Conservation (phyloP, 2,113 vertebrate species). For the Stercorarius parasiticus region DNA sequence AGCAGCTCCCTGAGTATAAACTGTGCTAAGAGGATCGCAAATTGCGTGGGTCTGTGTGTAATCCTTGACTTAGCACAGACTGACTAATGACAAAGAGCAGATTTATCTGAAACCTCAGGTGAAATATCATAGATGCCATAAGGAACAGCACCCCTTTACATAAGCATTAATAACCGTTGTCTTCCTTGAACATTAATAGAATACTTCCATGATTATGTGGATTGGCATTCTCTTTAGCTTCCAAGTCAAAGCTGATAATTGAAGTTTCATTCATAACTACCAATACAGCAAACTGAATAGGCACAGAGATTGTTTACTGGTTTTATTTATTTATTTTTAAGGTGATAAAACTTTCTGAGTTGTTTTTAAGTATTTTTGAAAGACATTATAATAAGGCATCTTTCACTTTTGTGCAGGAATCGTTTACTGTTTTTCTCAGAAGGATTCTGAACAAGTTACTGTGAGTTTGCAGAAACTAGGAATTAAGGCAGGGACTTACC, state of each 20-base stretch:
- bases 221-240: not conserved
- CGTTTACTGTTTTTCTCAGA: slow-evolving; percentile 97
- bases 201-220: not conserved
- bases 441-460: slow-evolving; percentile 89
- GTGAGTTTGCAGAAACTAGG: slow-evolving; percentile 83
- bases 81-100: not conserved
- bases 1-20: not conserved
- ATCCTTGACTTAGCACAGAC: not conserved
- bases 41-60: not conserved
- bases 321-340: not conserved
- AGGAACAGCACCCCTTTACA: not conserved
- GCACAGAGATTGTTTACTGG: not conserved
- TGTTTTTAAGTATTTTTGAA: not conserved
- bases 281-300: not conserved
- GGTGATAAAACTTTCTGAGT: not conserved
- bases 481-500: slow-evolving; percentile 86
- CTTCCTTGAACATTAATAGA: not conserved
- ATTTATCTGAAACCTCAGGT: not conserved
- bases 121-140: not conserved
- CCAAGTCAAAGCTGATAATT: not conserved
- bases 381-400: not conserved
- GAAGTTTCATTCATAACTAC: not conserved
- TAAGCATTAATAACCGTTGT: not conserved
- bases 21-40: not conserved
- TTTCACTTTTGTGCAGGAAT: slow-evolving; percentile 81